Conservation (phyloP, 2,888 invertebrate genomes). For the Trichopoda pennipes region DNA sequence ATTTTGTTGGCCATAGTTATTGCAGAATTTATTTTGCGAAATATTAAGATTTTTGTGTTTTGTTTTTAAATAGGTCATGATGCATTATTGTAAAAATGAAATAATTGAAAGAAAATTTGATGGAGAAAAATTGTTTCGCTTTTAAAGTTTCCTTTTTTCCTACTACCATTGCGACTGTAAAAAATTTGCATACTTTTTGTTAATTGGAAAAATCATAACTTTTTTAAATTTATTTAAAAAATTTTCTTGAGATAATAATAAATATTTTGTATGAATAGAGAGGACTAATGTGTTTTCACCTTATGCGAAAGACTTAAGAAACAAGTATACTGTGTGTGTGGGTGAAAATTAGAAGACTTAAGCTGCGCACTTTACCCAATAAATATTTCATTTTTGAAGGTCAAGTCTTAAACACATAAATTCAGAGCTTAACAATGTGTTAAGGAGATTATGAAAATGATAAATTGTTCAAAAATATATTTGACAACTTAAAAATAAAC, state of each 20-base stretch:
- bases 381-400: background rate
- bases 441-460: too few relatives aligned
- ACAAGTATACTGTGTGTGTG: background rate
- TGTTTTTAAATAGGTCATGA: conserved; percentile 50
- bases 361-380: background rate
- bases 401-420: background rate
- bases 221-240: background rate
- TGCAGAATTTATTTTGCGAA: conserved; percentile 34
- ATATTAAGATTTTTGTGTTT: conserved; percentile 3
- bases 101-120: conserved; percentile 56
- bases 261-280: background rate
- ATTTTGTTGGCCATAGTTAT: conserved; percentile 44
- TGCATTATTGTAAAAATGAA: conserved; percentile 22
- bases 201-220: background rate
- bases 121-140: conserved; percentile 31
- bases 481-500: too few relatives aligned
- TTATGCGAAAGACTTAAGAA: conserved; percentile 16
- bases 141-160: conserved; percentile 14
- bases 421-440: too few relatives aligned
- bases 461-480: too few relatives aligned
- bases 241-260: background rate
- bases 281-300: background rate
- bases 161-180: background rate
- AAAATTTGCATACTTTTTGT: conserved; percentile 14
- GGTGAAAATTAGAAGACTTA: conserved; percentile 6